Evolutionary conservation across 2,888 invertebrate genomes (phyloP).

Genomic region (Xiphydria camelus): DNA sequence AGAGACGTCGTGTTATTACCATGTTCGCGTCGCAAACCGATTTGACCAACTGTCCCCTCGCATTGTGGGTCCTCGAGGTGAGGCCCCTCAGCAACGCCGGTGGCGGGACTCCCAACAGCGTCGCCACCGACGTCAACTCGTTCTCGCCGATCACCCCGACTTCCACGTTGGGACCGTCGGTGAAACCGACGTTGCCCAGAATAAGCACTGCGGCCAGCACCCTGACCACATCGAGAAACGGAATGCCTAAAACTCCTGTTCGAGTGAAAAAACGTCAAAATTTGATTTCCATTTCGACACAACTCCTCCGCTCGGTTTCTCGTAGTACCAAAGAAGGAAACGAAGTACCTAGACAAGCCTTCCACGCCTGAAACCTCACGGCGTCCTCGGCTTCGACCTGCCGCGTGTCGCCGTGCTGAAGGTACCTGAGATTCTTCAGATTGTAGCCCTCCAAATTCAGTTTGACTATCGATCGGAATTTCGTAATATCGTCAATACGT

Average conservation of each 20-base stretch:
- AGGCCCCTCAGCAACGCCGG: constrained; percentile 79
- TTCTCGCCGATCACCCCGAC: constrained; percentile 80
- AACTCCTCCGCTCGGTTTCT: no score
- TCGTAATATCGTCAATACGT: no score
- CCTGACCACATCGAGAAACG: constrained; percentile 90
- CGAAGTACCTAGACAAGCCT: constrained; percentile 74
- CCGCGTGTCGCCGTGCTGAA: constrained; percentile 73
- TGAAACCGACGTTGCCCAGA: constrained; percentile 89
- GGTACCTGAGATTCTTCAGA: constrained; percentile 78
- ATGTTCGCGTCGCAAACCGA: constrained; percentile 83
- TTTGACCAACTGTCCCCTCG: constrained; percentile 77
- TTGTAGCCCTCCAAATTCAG: constrained; percentile 86
- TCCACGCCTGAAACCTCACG: constrained; percentile 85
- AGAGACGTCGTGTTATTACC: no score
- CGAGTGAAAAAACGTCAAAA: no score
- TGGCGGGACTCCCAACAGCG: constrained; percentile 77
- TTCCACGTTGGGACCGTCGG: constrained; percentile 76
- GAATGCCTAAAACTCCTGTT: constrained; percentile 82
- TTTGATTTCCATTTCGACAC: no score
- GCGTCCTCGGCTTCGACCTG: constrained; percentile 77
- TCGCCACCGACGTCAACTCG: constrained; percentile 85
- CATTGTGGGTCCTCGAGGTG: constrained; percentile 79
- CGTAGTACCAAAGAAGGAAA: no score
- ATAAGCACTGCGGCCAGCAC: constrained; percentile 88
- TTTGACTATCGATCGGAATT: constrained; percentile 66